Base-by-base conservation (phyloP, 2,113 vertebrate species). In the Phyllostomus hastatus region DNA sequence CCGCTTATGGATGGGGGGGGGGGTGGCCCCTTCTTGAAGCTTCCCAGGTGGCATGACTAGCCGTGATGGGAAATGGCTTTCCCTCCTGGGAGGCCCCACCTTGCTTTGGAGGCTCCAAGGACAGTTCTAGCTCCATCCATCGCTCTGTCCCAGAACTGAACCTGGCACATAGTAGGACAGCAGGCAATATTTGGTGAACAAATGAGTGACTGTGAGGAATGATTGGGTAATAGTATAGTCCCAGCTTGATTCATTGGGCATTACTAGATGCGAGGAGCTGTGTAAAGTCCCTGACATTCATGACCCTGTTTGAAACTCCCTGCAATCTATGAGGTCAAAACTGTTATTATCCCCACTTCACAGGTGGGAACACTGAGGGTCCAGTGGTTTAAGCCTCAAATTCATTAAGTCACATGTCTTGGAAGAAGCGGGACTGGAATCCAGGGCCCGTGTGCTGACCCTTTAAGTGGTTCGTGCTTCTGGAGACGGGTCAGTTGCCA, bases 401-500 rank as follows among this genome's bases (percentile, higher is more conserved):
- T 83, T 73, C n/a, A 46, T 33, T 24, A 64, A 92, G 33, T 69
- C 78, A 35, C 59, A 1, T 6, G 4, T 64, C 57, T 84, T 1
- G 0, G 81, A 80, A 80, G 81, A 67, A 78, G 35, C 4, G 15
- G 48, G 38, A 10, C 88, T 76, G 31, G 66, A 84, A 61, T 31
- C 70, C 24, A 59, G 64, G 26, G 4, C 28, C 43, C 1, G 0
- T 2, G 19, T 28, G 8, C 10, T 72, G 50, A n/a, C 22, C 33
- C 28, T 67, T 33, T 19, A 50, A 61, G 31, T 2, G 31, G 87
- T 28, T 8, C 38, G 20, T 52, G n/a, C 52, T 59, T 14, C 46
- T 7, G 14, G 64, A 14, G 35, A 22, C 17, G 1, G 35, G n/a
- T 43, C 35, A 0, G 28, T 35, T 2, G 0, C 43, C 33, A 1